Percentiles rank a stretch among this genome's conserved stretches.
phyloP scores from a whole-genome alignment of 1,140 invertebrate genomes.

The Forficula auricularia region DNA sequence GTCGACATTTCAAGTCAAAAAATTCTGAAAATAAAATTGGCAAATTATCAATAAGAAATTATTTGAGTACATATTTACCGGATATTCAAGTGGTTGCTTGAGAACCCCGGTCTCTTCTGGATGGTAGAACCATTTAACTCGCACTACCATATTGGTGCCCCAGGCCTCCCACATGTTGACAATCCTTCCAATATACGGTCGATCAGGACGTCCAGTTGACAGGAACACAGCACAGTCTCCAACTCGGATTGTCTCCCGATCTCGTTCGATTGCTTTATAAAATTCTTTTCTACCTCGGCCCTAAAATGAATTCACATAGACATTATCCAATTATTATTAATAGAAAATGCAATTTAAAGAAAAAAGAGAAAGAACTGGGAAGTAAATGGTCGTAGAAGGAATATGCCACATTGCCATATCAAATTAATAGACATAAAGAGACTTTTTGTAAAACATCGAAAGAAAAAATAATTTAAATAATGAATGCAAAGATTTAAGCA shows the following conservation, averaged over 20 bases:
- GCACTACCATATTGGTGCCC: slow-evolving; percentile 71
- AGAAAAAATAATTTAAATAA: too few species aligned
- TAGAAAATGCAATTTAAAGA: too few species aligned
- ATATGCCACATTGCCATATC: too few species aligned
- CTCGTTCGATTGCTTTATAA: slow-evolving; percentile 70
- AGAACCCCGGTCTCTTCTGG: slow-evolving; percentile 76
- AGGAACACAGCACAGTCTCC: slow-evolving; percentile 82
- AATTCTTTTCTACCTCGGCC: slow-evolving; percentile 74
- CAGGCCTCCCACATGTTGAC: slow-evolving; percentile 80
- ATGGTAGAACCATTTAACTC: slow-evolving; percentile 92
- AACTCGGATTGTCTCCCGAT: slow-evolving; percentile 64
- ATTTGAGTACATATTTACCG: slow-evolving; percentile 50
- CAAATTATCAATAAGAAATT: too few species aligned
- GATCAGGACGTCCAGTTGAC: slow-evolving; percentile 69
- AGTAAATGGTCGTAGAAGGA: too few species aligned
- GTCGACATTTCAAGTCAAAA: too few species aligned
- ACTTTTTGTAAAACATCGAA: too few species aligned
- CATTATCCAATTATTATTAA: too few species aligned
- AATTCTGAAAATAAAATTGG: too few species aligned
- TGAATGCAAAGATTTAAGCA: too few species aligned
- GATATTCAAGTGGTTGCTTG: slow-evolving; percentile 43
- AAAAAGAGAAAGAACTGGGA: too few species aligned
- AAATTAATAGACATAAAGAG: too few species aligned
- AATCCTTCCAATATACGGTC: slow-evolving; percentile 81
- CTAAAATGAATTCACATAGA: not conserved